Percentiles rank a stretch among this genome's conserved stretches.
Conservation (phyloP, 2,113 vertebrate genomes). For the Aldabrachelys gigantea region DNA sequence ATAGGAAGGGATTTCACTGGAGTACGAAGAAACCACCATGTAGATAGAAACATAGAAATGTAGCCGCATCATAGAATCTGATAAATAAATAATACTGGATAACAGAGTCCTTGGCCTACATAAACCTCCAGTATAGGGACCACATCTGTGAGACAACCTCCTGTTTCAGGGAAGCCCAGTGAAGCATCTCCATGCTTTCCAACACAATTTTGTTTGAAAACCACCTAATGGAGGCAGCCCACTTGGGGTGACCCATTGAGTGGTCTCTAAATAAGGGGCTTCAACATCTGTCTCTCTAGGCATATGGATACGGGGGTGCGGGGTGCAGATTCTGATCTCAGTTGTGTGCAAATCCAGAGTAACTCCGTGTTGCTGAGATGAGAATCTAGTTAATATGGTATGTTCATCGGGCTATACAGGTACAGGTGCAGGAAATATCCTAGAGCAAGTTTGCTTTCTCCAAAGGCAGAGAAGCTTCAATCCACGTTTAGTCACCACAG, state of each 20-base stretch:
- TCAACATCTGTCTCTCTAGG: slow-evolving; percentile 27
- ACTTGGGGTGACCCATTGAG: slow-evolving; percentile 42
- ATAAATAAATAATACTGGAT: neutral
- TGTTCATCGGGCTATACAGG: slow-evolving; percentile 52
- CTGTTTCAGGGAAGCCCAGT: neutral
- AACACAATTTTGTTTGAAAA: slow-evolving; percentile 35
- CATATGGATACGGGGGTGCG: neutral
- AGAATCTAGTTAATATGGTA: slow-evolving; percentile 22
- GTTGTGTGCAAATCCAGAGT: slow-evolving; percentile 44
- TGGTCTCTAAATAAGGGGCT: slow-evolving; percentile 33
- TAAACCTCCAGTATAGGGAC: neutral
- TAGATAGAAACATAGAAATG: neutral
- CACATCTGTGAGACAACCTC: slow-evolving; percentile 5
- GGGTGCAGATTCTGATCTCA: slow-evolving; percentile 17
- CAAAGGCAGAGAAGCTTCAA: neutral
- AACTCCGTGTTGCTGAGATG: neutral
- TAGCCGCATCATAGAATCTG: neutral
- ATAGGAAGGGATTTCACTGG: neutral
- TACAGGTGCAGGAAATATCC: slow-evolving; percentile 19
- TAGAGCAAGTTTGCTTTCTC: neutral
- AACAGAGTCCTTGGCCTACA: neutral
- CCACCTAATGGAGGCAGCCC: slow-evolving; percentile 23
- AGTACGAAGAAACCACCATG: neutral
- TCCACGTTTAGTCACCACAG: neutral
- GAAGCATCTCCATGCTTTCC: slow-evolving; percentile 2